Evolutionary conservation across 1,140 invertebrate genomes (phyloP).

Genomic region (Neotoxoptera formosana): DNA sequence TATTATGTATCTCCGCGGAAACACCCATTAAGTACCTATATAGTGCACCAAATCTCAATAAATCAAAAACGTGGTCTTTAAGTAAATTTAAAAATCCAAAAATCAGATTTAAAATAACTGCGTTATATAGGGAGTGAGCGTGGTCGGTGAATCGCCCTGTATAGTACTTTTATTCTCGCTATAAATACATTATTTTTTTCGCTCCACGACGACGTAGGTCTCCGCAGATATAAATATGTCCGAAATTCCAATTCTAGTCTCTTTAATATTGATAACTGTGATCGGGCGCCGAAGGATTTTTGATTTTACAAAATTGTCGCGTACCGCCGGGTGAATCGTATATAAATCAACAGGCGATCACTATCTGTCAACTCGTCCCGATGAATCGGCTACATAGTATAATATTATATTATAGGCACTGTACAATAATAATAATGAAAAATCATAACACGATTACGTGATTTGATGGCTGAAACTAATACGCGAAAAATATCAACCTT

Average conservation of each 20-base stretch:
- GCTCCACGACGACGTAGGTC: too few species aligned
- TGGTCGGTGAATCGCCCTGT: not conserved
- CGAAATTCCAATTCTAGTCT: not conserved
- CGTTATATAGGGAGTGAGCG: too few species aligned
- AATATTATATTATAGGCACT: too few species aligned
- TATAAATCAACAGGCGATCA: not conserved
- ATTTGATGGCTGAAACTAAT: constrained; percentile 43
- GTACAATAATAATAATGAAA: not conserved
- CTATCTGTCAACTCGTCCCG: not conserved
- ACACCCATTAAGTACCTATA: too few species aligned
- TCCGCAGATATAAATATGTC: not conserved
- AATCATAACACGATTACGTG: constrained; percentile 43
- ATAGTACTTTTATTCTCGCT: not conserved
- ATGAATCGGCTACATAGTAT: not conserved
- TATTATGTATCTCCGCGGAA: too few species aligned
- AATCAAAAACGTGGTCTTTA: too few species aligned
- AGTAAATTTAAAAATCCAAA: too few species aligned
- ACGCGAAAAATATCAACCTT: constrained; percentile 56
- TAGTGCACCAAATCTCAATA: too few species aligned
- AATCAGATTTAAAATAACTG: too few species aligned
- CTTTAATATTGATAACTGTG: constrained; percentile 33
- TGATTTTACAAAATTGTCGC: constrained; percentile 41
- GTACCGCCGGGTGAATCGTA: not conserved
- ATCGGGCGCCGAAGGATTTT: constrained; percentile 13
- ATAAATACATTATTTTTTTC: not conserved